Conservation (phyloP, 2,888 invertebrate genomes). For the Tinea trinotella region DNA sequence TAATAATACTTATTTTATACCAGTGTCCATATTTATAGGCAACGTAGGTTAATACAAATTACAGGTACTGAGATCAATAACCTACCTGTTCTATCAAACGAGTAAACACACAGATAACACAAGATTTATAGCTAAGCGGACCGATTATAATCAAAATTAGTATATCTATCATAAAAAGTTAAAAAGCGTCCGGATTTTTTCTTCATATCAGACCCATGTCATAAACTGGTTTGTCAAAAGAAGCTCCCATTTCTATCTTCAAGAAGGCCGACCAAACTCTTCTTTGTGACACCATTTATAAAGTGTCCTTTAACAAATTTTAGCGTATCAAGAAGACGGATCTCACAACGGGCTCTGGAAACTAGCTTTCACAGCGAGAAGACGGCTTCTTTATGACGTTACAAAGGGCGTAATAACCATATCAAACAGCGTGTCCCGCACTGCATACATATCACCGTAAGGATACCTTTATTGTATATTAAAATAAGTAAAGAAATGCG, state of each 20-base stretch:
- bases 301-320: constrained; percentile 45
- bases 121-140: constrained; percentile 15
- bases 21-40: background rate
- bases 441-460: constrained; percentile 60
- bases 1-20: background rate
- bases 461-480: constrained; percentile 52
- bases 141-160: constrained; percentile 16
- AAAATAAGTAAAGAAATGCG: constrained; percentile 60
- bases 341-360: constrained; percentile 31
- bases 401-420: constrained; percentile 72
- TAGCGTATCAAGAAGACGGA: constrained; percentile 49
- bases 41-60: background rate
- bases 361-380: constrained; percentile 7
- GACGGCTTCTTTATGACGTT: constrained; percentile 54
- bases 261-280: constrained; percentile 46
- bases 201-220: constrained; percentile 4
- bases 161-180: constrained; percentile 16
- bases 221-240: constrained; percentile 31
- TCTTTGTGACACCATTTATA: constrained; percentile 28
- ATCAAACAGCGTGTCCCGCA: constrained; percentile 67
- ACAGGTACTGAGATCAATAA: background rate
- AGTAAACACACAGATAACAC: constrained; percentile 12
- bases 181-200: constrained; percentile 13
- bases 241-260: constrained; percentile 48
- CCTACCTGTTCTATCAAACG: constrained; percentile 7